Evolutionary conservation across 37 sponge, comb jelly and placozoan genomes (phyloP).

Genomic region (Axinella damicornis): DNA sequence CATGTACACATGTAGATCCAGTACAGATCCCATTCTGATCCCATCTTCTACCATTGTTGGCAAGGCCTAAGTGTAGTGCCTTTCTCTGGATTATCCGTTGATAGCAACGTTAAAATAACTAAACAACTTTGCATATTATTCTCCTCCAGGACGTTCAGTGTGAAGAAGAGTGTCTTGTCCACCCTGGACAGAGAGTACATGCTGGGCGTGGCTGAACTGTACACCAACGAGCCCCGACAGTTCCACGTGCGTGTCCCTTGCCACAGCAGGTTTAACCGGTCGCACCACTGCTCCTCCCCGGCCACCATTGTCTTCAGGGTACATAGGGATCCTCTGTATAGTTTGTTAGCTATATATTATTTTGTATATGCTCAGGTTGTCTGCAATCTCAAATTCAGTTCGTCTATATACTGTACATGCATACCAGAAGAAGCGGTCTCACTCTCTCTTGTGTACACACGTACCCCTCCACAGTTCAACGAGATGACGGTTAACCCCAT

Average conservation of each 20-base stretch:
- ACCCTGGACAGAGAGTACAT: constrained; percentile 60
- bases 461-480: constrained; percentile 56
- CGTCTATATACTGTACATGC: too few relatives aligned
- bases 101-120: too few relatives aligned
- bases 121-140: too few relatives aligned
- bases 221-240: constrained; percentile 71
- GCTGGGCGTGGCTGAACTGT: constrained; percentile 47
- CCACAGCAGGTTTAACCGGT: constrained; percentile 18
- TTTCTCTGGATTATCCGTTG: too few relatives aligned
- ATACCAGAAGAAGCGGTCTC: too few relatives aligned
- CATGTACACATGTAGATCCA: too few relatives aligned
- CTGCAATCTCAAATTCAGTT: too few relatives aligned
- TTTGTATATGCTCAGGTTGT: too few relatives aligned
- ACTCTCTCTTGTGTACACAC: background rate
- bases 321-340: background rate
- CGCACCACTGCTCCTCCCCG: constrained; percentile 43
- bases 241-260: constrained; percentile 75
- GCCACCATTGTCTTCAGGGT: constrained; percentile 81
- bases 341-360: too few relatives aligned
- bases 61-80: too few relatives aligned
- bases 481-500: constrained; percentile 46
- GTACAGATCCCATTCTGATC: too few relatives aligned
- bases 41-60: too few relatives aligned
- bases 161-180: constrained; percentile 17
- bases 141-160: constrained; percentile 36